Base-by-base conservation (phyloP, 2,797 vertebrate species). In the Anas acuta region DNA sequence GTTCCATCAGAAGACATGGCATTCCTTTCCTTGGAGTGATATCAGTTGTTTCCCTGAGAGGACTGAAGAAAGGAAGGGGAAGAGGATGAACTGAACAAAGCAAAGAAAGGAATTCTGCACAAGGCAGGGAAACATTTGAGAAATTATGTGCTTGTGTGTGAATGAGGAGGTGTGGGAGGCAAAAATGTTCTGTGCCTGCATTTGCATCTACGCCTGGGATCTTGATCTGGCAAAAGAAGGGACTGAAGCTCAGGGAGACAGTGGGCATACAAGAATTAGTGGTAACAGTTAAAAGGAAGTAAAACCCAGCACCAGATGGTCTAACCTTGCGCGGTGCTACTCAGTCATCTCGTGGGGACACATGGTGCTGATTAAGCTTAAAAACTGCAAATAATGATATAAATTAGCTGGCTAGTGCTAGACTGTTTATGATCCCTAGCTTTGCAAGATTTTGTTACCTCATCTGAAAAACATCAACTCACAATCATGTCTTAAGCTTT, bases 361-460 rank as follows among this genome's bases (percentile, higher is more conserved):
- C 94, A 77, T 92, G 95, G 91, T 93, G 77, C 93, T 94, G 82
- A 89, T 96, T 96, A 93, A 78, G 64, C 75, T 93, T 89, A 91
- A 93, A 66, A 66, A 93, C 87, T 60, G 89, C 77, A 94, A 95
- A 92, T 91, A 60, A 76, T 78, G 54, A 79, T 88, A 88, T 83
- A 93, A 92, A 93, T 86, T 94, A 88, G 47, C 71, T 91, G 71
- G 60, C 93, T 94, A 87, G 87, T 79, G 81, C 83, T 91, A 93
- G 89, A 89, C 93, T 93, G 90, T 93, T 96, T 95, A 93, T 80
- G 85, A 85, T 91, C 49, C 61, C 35, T 78, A 54, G 93, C 81
- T 95, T 96, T 96, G 71, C 74, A 87, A 90, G 71, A 60, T 91
- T 91, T 91, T 96, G 66, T 91, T 95, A 93, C 87, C 43, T 96